Base-by-base conservation (phyloP, 2,888 invertebrate genomes). In the Cremastinae sp. region DNA sequence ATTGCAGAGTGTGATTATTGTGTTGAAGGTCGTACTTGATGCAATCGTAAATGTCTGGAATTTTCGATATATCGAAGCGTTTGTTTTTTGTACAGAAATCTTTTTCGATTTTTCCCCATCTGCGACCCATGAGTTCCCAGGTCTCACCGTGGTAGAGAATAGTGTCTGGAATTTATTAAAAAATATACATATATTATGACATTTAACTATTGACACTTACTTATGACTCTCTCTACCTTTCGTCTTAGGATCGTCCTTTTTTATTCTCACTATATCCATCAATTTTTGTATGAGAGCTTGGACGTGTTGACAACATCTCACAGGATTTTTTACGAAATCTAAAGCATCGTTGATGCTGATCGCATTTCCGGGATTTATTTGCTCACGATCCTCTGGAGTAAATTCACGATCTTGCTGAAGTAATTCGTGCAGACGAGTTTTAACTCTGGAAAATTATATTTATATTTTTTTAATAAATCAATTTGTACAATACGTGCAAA, bases 21-120 rank as follows among this genome's bases (percentile, higher is more conserved):
- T 99, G 99, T 87, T 99, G 98, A 80, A 99, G 91, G 90, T 99
- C 99, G 88, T 98, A 99, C 89, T 99, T 99, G 84, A 99, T 99
- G 88, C 99, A 99, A 91, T 99, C 99, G 87, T 99, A 99, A 81
- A 99, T 99, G 89, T 99, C 99, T 0, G 99, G 99, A 74, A 99
- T 97, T 91, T 99, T 99, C 4, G 98, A 98, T 84, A 99, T 99
- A 89, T 99, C 99, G 90, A 96, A 99, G 43, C 94, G 93, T 82
- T 95, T 96, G 84, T 95, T 96, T 90, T 98, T 98, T 0, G 96
- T 95, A 85, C 95, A 96, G 89, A 99, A 99, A 90, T 99, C 99
- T 90, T 99, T 98, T 87, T 98, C 97, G 66, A 99, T 96, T 91
- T 99, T 99, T 47, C 97, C 96, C 99, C 99, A 99, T 10, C 99